Percentiles rank a stretch among this genome's conserved stretches.
phyloP scores from a whole-genome alignment of 2,888 invertebrate genomes.

The Sesamia inferens region DNA sequence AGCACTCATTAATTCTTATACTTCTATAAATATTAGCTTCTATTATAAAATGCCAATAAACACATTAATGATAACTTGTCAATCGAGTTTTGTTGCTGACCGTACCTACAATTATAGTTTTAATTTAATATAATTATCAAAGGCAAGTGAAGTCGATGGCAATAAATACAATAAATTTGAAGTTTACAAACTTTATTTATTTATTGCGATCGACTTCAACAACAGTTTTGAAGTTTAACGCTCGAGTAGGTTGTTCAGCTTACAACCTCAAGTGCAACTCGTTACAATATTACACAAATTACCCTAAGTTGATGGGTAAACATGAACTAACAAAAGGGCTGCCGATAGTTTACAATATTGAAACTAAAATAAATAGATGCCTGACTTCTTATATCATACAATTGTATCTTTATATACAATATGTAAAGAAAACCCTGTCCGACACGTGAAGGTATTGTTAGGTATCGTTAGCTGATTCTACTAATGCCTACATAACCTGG shows the following conservation, averaged over 20 bases:
- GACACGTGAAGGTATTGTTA: no score
- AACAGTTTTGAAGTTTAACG: constrained; percentile 56
- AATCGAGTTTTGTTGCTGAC: no score
- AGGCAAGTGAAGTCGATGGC: constrained; percentile 29
- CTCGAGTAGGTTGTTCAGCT: constrained; percentile 48
- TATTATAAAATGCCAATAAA: no score
- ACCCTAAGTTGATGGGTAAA: constrained; percentile 26
- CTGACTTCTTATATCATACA: not conserved
- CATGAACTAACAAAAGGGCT: not conserved
- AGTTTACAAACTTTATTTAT: constrained; percentile 25
- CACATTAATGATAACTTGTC: no score
- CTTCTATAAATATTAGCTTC: no score
- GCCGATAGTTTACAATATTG: constrained; percentile 11
- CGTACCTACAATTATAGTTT: constrained; percentile 3
- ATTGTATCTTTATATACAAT: not conserved
- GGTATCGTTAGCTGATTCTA: no score
- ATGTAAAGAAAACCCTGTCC: no score
- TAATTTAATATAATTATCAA: constrained; percentile 37
- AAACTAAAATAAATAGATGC: not conserved
- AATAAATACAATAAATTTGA: constrained; percentile 59
- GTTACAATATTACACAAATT: constrained; percentile 49
- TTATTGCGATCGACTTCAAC: constrained; percentile 4
- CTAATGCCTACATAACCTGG: no score
- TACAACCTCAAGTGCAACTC: constrained; percentile 55
- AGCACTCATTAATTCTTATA: no score